Evolutionary conservation across 2,113 vertebrate species (phyloP).

Genomic region (Beaufortia kweichowensis): DNA sequence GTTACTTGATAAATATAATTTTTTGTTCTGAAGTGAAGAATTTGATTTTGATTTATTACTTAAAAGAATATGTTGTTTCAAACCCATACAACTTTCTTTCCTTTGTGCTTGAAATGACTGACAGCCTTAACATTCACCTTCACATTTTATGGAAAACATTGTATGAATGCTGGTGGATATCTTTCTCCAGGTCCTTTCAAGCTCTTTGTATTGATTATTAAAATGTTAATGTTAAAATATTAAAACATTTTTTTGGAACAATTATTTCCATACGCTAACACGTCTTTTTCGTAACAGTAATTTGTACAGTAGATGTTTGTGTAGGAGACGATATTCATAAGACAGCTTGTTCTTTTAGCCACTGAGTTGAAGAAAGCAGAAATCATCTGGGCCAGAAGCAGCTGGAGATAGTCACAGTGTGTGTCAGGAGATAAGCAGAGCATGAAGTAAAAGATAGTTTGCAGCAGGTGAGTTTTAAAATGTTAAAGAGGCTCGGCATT

Average conservation of each 20-base stretch:
- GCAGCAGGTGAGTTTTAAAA: slow-evolving; percentile 11
- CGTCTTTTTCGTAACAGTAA: not conserved
- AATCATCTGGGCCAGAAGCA: slow-evolving; percentile 25
- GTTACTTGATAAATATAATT: not conserved
- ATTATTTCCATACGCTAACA: not conserved
- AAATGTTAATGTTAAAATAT: no score
- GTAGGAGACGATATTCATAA: not conserved
- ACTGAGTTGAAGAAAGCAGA: slow-evolving; percentile 11
- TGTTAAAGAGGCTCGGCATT: slow-evolving; percentile 24
- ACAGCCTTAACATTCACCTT: no score
- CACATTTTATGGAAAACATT: no score
- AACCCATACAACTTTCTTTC: no score
- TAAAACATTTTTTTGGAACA: no score
- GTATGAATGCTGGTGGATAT: no score
- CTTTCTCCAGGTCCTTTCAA: no score
- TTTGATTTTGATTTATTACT: no score
- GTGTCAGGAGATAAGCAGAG: slow-evolving; percentile 3
- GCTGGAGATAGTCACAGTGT: slow-evolving; percentile 34
- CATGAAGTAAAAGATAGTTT: slow-evolving; percentile 1
- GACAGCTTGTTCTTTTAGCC: slow-evolving; percentile 19
- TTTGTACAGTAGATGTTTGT: not conserved
- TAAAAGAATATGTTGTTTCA: no score
- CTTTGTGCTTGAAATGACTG: no score
- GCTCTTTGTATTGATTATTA: no score
- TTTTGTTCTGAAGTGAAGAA: no score